Conservation (phyloP, 2,888 invertebrate genomes). For the Dexiosoma caninum region DNA sequence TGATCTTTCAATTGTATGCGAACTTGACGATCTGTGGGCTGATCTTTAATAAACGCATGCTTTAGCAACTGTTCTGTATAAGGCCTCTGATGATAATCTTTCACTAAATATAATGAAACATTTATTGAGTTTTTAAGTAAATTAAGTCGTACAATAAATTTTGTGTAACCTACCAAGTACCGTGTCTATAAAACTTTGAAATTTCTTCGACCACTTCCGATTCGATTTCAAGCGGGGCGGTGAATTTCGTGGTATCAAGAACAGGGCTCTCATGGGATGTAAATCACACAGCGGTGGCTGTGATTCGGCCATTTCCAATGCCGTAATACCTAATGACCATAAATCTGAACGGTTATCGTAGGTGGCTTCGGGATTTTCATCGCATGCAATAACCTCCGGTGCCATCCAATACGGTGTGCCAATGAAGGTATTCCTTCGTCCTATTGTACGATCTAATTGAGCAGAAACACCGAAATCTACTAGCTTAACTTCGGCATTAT, state of each 20-base stretch:
- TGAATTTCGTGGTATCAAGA: constrained; percentile 98
- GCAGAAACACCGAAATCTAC: constrained; percentile 99
- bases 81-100: constrained; percentile 99
- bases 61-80: constrained; percentile 98
- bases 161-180: constrained; percentile 82
- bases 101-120: constrained; percentile 80
- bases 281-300: constrained; percentile 99
- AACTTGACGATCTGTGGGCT: constrained; percentile 98
- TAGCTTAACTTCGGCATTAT: constrained; percentile 99
- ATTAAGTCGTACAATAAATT: not conserved
- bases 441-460: constrained; percentile 99
- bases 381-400: constrained; percentile 99
- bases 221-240: constrained; percentile 95
- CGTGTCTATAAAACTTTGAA: constrained; percentile 98
- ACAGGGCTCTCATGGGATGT: constrained; percentile 99
- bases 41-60: constrained; percentile 98
- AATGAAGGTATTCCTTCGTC: constrained; percentile 98
- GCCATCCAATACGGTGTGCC: constrained; percentile 99
- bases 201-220: constrained; percentile 98
- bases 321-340: constrained; percentile 97
- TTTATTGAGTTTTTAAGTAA: too few species aligned
- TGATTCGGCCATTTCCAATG: constrained; percentile 99
- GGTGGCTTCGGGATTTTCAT: constrained; percentile 99
- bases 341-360: constrained; percentile 98
- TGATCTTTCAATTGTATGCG: constrained; percentile 99